Percentiles rank a stretch among this genome's conserved stretches.
phyloP scores from a whole-genome alignment of 2,797 vertebrate species.

The Naso thynnoides region DNA sequence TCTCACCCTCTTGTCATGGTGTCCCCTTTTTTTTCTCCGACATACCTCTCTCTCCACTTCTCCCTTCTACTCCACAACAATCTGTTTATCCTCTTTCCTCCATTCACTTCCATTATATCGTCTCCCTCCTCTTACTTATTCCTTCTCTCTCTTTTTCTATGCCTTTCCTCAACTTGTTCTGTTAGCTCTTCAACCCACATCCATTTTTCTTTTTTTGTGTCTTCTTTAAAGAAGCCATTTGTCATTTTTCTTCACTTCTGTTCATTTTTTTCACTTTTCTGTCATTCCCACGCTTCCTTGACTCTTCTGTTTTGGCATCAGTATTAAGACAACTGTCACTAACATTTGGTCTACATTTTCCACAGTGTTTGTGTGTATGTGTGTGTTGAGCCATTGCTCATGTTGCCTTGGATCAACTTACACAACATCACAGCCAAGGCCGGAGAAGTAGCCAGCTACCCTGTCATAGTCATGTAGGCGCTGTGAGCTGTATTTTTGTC shows the following conservation, averaged over 20 bases:
- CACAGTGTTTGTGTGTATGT: constrained; percentile 5
- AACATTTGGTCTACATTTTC: too few relatives aligned
- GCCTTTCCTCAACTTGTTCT: background rate
- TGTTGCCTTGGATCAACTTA: constrained; percentile 26
- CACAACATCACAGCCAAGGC: background rate
- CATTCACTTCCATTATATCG: background rate
- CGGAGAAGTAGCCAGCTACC: background rate
- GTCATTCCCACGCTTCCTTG: background rate
- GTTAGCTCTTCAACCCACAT: background rate
- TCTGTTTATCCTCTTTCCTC: background rate
- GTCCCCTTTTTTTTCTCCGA: background rate
- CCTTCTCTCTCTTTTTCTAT: background rate
- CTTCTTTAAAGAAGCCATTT: background rate
- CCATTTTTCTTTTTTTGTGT: background rate
- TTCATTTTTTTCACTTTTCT: background rate
- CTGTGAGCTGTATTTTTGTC: background rate
- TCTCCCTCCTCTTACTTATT: background rate
- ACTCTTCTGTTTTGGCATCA: background rate
- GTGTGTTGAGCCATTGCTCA: background rate
- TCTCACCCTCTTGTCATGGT: background rate
- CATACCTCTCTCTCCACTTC: background rate
- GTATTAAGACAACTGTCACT: too few relatives aligned
- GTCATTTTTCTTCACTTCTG: background rate
- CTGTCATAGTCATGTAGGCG: background rate
- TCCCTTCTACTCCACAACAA: background rate